A percentile compares a stretch with the other conserved stretches of the same genome.
phyloP scores from a whole-genome alignment of 2,113 vertebrate genomes.

The Aythya baeri region DNA sequence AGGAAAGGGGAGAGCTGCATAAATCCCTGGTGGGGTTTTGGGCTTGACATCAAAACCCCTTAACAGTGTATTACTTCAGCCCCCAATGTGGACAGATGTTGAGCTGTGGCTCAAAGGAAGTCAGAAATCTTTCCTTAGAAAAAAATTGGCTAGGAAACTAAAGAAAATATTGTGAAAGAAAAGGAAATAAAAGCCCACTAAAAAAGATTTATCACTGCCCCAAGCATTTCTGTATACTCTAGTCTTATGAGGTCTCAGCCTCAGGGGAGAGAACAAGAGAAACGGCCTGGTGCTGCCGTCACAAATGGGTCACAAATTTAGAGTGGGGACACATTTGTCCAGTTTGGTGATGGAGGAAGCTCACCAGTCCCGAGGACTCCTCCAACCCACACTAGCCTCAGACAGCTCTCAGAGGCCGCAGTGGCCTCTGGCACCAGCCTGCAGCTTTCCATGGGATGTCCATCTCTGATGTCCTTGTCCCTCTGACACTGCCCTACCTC shows the following conservation, averaged over 20 bases:
- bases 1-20: conserved; percentile 64
- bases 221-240: conserved; percentile 62
- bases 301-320: conserved; percentile 43
- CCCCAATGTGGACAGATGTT: conserved; percentile 75
- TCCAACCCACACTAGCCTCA: neutral
- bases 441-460: neutral
- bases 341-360: neutral
- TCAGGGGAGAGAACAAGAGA: conserved; percentile 36
- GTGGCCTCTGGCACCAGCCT: neutral
- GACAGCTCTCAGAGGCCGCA: neutral
- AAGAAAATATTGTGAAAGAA: conserved; percentile 77
- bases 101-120: conserved; percentile 75
- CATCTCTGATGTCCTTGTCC: neutral
- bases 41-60: conserved; percentile 76
- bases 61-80: conserved; percentile 72
- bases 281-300: conserved; percentile 19
- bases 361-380: neutral
- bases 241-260: conserved; percentile 59
- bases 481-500: neutral
- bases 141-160: conserved; percentile 72
- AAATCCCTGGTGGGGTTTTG: conserved; percentile 74
- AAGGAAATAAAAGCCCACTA: conserved; percentile 73
- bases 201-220: conserved; percentile 73
- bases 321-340: neutral
- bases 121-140: conserved; percentile 75